Base-by-base conservation (phyloP, 2,888 invertebrate species). In the Ormyrus thymus region DNA sequence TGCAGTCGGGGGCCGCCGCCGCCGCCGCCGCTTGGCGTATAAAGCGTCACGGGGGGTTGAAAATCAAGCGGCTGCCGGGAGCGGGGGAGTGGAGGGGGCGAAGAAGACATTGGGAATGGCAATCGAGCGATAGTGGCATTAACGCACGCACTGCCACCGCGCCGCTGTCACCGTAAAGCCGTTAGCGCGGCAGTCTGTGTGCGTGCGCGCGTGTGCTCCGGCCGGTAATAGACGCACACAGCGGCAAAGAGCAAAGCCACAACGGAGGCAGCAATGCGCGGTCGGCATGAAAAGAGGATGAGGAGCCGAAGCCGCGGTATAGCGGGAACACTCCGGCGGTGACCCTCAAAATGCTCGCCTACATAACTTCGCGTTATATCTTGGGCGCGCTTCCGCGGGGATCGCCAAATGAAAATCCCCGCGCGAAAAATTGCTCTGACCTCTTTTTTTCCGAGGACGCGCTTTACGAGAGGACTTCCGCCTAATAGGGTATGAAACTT, bases 351-450 rank as follows among this genome's bases (percentile, higher is more conserved):
- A 86, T 84, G 84, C 85, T 29, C 84, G 84, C 84, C 84, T 86
- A 86, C 87, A 87, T 87, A 86, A 88, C 86, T 89, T 86, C 78
- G 86, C 86, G 86, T 86, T 7, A 7, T 86, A 86, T 86, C 85
- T 86, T 86, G 86, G 84, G 85, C 86, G 85, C 86, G 29, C 29
- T 29, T 29, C 0, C 29, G 29, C 29, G 29, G 29, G 29, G 29
- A 29, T 29, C 29, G 29, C 29, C 4, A 29, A 29, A 29, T 29
- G 29, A 29, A 29, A 29, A 29, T 29, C 29, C 29, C 29, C 29
- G 29, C 29, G 29, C 29, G 29, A 29, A 29, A 29, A 29, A 29
- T 29, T 29, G 29, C 29, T 4, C 29, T 4, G 29, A 29, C 29
- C 29, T 29, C 29, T 4, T 29, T 29, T 29, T 29, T 29, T n/a